Evolutionary conservation across 2,888 invertebrate genomes (phyloP).

Genomic region (Ditula angustiorana): DNA sequence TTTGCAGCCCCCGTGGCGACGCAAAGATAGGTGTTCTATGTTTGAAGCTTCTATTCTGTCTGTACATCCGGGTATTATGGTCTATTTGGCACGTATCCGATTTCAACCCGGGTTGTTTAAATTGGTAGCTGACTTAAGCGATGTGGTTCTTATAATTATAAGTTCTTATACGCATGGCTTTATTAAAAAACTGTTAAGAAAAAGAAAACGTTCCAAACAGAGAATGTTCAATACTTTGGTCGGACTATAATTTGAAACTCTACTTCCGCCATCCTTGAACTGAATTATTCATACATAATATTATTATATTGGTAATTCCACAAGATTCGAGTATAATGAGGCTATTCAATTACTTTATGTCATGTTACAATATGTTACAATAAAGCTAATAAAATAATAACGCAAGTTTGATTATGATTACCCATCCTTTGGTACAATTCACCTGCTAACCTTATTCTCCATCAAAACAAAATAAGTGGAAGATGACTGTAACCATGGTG

Average conservation of each 20-base stretch:
- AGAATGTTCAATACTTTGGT: neutral
- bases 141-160: neutral
- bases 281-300: no score
- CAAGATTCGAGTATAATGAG: no score
- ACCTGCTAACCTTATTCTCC: neutral
- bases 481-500: no score
- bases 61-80: no score
- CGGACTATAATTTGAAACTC: neutral
- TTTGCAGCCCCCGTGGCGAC: neutral
- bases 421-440: neutral
- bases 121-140: neutral
- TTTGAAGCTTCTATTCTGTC: no score
- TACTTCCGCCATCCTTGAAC: neutral
- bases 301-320: no score
- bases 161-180: neutral
- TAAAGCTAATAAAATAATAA: neutral
- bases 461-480: neutral
- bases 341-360: neutral
- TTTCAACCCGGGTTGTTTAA: no score
- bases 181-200: no score
- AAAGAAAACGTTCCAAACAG: no score
- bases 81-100: no score
- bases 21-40: no score
- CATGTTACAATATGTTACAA: no score
- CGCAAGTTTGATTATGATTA: neutral